Percentiles rank a stretch among this genome's conserved stretches.
Conservation (phyloP, 2,113 vertebrate genomes). For the Trochalopteron elliotii region DNA sequence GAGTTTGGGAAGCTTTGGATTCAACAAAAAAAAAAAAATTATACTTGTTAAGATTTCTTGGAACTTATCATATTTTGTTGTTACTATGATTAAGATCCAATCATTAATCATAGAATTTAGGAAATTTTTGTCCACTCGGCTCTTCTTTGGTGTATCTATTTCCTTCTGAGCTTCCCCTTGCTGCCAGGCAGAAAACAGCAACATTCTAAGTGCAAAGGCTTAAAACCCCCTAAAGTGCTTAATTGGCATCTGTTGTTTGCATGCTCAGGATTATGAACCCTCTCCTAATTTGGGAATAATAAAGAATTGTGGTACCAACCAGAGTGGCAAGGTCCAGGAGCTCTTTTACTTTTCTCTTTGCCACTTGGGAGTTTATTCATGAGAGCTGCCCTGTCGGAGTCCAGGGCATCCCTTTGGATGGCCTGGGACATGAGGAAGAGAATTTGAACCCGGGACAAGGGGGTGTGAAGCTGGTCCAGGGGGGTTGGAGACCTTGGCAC, state of each 20-base stretch:
- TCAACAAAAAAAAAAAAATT: accelerated
- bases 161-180: not conserved
- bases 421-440: too few relatives aligned
- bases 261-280: not conserved
- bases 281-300: not conserved
- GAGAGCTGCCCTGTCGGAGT: not conserved
- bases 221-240: not conserved
- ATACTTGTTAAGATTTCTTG: not conserved
- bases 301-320: not conserved
- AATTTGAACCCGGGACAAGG: too few relatives aligned
- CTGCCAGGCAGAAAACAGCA: not conserved
- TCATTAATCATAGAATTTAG: not conserved
- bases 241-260: not conserved
- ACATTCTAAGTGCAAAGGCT: not conserved
- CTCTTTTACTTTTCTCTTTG: not conserved
- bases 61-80: not conserved
- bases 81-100: not conserved
- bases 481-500: too few relatives aligned
- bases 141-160: not conserved
- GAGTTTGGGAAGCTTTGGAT: not conserved
- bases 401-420: too few relatives aligned
- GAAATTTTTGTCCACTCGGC: not conserved
- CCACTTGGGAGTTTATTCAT: not conserved
- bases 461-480: too few relatives aligned
- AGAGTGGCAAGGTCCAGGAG: not conserved